Conservation (phyloP, 30 jellyfish, hydroid and myxozoan genomes). For the Hydractinia echinata region DNA sequence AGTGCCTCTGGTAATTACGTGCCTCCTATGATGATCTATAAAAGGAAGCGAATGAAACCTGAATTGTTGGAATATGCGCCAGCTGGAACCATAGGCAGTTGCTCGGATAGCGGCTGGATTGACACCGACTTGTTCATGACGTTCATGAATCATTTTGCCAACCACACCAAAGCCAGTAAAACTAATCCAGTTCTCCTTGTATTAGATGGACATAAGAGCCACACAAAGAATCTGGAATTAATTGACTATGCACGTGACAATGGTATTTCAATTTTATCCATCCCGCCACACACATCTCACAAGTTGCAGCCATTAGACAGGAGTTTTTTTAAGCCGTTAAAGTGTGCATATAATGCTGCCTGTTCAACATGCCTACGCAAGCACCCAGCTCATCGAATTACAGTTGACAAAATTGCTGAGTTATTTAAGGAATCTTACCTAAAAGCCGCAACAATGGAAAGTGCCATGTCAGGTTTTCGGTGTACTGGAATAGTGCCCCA, state of each 20-base stretch:
- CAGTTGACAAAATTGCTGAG: slow-evolving; percentile 30
- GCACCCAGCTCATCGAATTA: slow-evolving; percentile 39
- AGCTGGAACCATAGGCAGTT: slow-evolving; percentile 47
- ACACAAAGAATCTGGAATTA: slow-evolving; percentile 35
- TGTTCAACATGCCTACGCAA: slow-evolving; percentile 36
- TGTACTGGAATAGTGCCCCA: slow-evolving; percentile 40
- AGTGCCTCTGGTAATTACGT: slow-evolving; percentile 37
- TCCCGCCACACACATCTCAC: slow-evolving; percentile 66
- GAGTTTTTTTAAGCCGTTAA: slow-evolving; percentile 42
- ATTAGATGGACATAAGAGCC: slow-evolving; percentile 49
- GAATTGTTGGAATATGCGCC: slow-evolving; percentile 51
- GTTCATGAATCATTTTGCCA: slow-evolving; percentile 34
- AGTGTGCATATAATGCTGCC: slow-evolving; percentile 45
- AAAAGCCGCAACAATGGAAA: slow-evolving; percentile 42
- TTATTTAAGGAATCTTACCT: slow-evolving; percentile 26
- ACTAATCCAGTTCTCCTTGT: slow-evolving; percentile 35
- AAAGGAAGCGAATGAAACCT: slow-evolving; percentile 44
- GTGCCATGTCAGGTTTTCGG: slow-evolving; percentile 31
- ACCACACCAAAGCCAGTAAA: not conserved
- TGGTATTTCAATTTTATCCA: slow-evolving; percentile 34
- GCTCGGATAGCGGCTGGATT: slow-evolving; percentile 65
- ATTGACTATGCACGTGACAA: slow-evolving; percentile 44
- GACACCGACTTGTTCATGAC: slow-evolving; percentile 26
- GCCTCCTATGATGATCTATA: slow-evolving; percentile 51
- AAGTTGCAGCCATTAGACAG: slow-evolving; percentile 58